Conservation (phyloP, 2,113 vertebrate species). For the Pelmatolapia mariae region DNA sequence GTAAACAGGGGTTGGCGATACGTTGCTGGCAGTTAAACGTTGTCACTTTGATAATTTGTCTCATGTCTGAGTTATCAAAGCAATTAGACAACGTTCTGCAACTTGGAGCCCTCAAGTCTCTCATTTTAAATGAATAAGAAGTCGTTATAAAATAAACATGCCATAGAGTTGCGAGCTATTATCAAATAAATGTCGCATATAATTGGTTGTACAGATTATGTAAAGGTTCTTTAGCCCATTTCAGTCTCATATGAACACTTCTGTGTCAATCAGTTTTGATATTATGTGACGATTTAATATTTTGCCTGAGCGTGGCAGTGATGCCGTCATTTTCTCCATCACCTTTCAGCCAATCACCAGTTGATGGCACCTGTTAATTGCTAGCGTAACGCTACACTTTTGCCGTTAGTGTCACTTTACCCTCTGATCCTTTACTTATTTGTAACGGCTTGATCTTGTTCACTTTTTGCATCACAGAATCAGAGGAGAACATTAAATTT, state of each 20-base stretch:
- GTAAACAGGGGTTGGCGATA: neutral
- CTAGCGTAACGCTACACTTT: neutral
- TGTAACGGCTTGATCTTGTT: neutral
- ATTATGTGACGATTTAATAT: neutral
- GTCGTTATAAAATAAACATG: neutral
- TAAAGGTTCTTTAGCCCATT: neutral
- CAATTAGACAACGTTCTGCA: neutral
- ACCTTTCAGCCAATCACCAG: neutral
- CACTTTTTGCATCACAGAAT: neutral
- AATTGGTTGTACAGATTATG: neutral
- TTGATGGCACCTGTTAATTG: neutral
- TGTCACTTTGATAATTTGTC: neutral
- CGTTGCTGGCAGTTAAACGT: neutral
- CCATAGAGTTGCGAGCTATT: neutral
- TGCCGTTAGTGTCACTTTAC: neutral
- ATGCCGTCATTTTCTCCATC: neutral
- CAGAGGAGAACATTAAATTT: neutral
- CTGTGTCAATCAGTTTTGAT: neutral
- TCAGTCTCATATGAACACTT: neutral
- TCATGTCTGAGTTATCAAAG: neutral
- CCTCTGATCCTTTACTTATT: neutral
- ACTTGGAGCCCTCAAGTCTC: neutral
- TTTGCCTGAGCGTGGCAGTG: neutral
- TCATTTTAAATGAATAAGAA: neutral
- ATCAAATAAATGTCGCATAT: neutral